Conservation (phyloP, 2,888 invertebrate species). For the Synergus japonicus region DNA sequence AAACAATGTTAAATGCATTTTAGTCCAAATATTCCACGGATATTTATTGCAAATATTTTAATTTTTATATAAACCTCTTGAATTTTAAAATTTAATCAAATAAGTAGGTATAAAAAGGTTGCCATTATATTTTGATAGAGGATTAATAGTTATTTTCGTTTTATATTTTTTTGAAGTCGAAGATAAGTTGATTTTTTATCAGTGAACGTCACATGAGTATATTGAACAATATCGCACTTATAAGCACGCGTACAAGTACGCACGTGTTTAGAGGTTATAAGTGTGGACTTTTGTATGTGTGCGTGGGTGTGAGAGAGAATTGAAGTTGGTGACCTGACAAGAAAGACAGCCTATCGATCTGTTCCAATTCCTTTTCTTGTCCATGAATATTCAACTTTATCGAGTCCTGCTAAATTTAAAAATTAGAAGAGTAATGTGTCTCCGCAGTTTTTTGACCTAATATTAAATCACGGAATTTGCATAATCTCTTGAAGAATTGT, state of each 20-base stretch:
- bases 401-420: neutral
- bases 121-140: no score
- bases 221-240: neutral
- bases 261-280: neutral
- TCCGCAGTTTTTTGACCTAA: neutral
- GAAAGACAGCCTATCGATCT: slow-evolving; percentile 35
- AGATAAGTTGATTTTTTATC: neutral
- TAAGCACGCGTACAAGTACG: neutral
- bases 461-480: neutral
- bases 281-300: neutral
- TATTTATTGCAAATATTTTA: no score
- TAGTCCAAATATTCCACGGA: neutral
- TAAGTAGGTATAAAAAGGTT: neutral
- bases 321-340: slow-evolving; percentile 19
- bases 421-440: neutral
- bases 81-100: no score
- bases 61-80: neutral
- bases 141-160: neutral
- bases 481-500: neutral
- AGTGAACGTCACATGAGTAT: neutral
- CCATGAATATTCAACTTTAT: slow-evolving; percentile 5
- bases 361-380: slow-evolving; percentile 25
- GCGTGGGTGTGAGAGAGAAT: slow-evolving; percentile 1
- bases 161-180: neutral
- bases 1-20: neutral